phyloP scores from a whole-genome alignment of 2,113 vertebrate genomes.

The Pholis gunnellus region DNA sequence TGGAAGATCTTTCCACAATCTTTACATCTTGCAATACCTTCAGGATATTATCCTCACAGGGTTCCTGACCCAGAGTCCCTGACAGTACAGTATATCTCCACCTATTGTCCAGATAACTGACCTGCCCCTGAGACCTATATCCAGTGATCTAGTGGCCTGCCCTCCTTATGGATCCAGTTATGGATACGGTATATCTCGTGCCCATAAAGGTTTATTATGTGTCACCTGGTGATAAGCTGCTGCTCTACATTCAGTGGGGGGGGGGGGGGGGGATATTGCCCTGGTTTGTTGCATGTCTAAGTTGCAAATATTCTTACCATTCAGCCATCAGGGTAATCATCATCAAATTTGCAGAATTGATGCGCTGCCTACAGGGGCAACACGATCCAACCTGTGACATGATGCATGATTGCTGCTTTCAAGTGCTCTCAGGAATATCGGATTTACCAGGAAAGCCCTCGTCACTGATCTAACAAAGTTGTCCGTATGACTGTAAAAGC shows the following conservation, averaged over 20 bases:
- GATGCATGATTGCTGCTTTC: conserved; percentile 29
- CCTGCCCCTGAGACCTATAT: neutral
- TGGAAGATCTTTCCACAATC: conserved; percentile 10
- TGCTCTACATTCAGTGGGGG: conserved; percentile 2
- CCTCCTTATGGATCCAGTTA: conserved; percentile 27
- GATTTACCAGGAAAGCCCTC: conserved; percentile 22
- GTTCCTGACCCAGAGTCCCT: conserved; percentile 15
- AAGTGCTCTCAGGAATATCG: conserved; percentile 27
- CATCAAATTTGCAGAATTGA: conserved; percentile 50
- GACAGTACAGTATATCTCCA: conserved; percentile 19
- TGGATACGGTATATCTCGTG: conserved; percentile 15
- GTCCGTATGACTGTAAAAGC: neutral
- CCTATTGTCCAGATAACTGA: conserved; percentile 20
- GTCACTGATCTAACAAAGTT: conserved; percentile 5
- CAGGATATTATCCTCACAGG: conserved; percentile 24
- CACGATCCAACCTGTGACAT: conserved; percentile 41
- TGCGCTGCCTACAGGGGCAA: conserved; percentile 39
- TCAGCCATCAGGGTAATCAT: conserved; percentile 51
- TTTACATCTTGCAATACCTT: conserved; percentile 20
- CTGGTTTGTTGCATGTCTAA: conserved; percentile 43
- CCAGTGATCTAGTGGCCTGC: conserved; percentile 33
- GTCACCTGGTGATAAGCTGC: conserved; percentile 16
- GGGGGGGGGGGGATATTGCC: neutral
- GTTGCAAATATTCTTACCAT: conserved; percentile 42
- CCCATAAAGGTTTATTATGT: conserved; percentile 6